A percentile compares a stretch with the other conserved stretches of the same genome.
These are phyloP conservation scores for Digitonthophagus gazella DNA, from an alignment of 2,888 invertebrate genomes.

Conservation along the genomic window DNA sequence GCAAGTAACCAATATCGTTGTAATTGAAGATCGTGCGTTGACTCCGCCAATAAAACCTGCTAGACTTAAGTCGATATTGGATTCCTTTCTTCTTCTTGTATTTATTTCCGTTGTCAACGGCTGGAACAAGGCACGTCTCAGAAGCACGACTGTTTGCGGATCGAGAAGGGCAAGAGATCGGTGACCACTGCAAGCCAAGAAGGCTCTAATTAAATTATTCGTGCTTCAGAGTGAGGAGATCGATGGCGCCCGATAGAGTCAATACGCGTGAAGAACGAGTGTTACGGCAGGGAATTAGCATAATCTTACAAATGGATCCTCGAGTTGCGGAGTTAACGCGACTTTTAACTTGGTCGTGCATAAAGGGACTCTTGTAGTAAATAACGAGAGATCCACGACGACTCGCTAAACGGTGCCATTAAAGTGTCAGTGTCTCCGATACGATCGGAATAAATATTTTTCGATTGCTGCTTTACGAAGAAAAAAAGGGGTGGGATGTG, in stretches of 20 bases:
- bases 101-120: slow-evolving; percentile 10
- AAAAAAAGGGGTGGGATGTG: neutral
- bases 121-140: slow-evolving; percentile 2
- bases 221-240: slow-evolving; percentile 6
- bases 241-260: slow-evolving; percentile 14
- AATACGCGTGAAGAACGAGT: slow-evolving; percentile 15
- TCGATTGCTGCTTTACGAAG: neutral
- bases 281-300: slow-evolving; percentile 10
- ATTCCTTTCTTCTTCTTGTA: slow-evolving; percentile 15
- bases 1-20: slow-evolving; percentile 8
- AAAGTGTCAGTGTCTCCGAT: neutral
- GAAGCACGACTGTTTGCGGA: neutral
- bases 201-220: slow-evolving; percentile 14
- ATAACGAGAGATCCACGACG: neutral
- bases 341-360: slow-evolving; percentile 5
- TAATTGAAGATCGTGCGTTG: slow-evolving; percentile 1
- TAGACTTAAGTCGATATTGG: slow-evolving; percentile 6
- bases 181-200: slow-evolving; percentile 6
- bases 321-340: neutral
- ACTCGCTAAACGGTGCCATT: neutral
- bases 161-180: neutral
- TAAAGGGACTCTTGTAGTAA: slow-evolving; percentile 9
- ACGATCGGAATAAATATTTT: neutral
- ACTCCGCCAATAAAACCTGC: slow-evolving; percentile 7
- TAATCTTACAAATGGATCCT: slow-evolving; percentile 15